Evolutionary conservation across 2,888 invertebrate species (phyloP), one percentile per base, ranked within the genome.

Genomic region (Eupithecia abbreviata): DNA sequence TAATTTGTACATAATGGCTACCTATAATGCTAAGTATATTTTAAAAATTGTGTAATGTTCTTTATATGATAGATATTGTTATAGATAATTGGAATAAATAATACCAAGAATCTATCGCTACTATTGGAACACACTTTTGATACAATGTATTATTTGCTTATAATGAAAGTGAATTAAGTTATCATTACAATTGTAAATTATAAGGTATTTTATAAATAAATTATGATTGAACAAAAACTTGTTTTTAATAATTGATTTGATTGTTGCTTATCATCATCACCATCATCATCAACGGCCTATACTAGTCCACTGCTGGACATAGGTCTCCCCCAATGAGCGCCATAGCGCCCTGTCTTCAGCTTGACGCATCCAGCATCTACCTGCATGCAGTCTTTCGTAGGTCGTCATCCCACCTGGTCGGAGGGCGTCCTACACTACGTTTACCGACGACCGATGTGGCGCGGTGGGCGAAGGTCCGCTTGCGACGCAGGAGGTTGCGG

Each of bases 121-220:
- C 18, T 58, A 67, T n/a, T 71, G 15, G 67, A 43, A 77, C 7
- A 55, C 55, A 49, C 67, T 70, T 79, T 82, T 42, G 75, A 73
- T 66, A 42, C 66, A 42, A 62, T 62, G 62, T 62, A 58, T 58
- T 58, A 51, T 58, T 85, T 86, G 86, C 86, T 88, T 88, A 87
- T 83, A 78, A 68, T 72, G 77, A 78, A 84, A 83, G 83, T 84
- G 74, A 83, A 81, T 82, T 81, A 81, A 81, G 77, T 83, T 85
- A 79, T 75, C 73, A 78, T 80, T 83, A 84, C 83, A 76, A 80
- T 85, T 86, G 87, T 89, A 89, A 82, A 89, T 86, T 88, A 75
- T 81, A 86, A 86, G 84, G 87, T 87, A 87, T 89, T 84, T 68
- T 85, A 83, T 84, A 83, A 90, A 89, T 91, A 91, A 90, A 90